Evolutionary conservation across 1,140 invertebrate genomes (phyloP).

Genomic region (Antheraea mylitta): DNA sequence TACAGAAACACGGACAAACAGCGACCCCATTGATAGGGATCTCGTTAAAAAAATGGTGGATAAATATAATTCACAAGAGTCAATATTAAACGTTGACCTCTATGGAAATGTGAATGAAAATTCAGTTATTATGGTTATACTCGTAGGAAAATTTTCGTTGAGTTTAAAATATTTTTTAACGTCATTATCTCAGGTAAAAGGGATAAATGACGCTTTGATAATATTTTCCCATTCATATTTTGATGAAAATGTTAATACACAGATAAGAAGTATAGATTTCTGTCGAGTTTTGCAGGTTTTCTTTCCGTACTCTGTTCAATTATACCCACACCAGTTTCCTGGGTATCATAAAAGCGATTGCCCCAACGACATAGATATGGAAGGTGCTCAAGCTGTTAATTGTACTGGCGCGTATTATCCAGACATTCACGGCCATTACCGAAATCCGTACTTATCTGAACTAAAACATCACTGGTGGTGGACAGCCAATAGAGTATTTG

Average conservation of each 20-base stretch:
- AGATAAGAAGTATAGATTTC: conserved; percentile 45
- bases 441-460: conserved; percentile 30
- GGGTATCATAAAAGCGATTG: conserved; percentile 41
- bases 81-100: conserved; percentile 35
- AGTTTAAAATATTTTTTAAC: conserved; percentile 40
- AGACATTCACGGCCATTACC: conserved; percentile 38
- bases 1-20: conserved; percentile 1
- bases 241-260: conserved; percentile 35
- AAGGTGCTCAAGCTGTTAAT: conserved; percentile 28
- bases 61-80: conserved; percentile 31
- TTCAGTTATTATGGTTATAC: conserved; percentile 38
- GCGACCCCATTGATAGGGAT: conserved; percentile 3
- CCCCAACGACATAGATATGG: conserved; percentile 27
- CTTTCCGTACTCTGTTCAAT: conserved; percentile 48
- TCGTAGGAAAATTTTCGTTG: conserved; percentile 28
- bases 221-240: conserved; percentile 50
- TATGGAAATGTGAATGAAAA: conserved; percentile 34
- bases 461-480: conserved; percentile 59
- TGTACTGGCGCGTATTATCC: conserved; percentile 34
- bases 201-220: conserved; percentile 39
- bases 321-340: conserved; percentile 40
- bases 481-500: conserved; percentile 51
- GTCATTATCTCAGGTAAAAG: conserved; percentile 39
- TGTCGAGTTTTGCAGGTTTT: conserved; percentile 49
- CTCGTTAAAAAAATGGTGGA: conserved; percentile 24